Base-by-base conservation (phyloP, 2,888 invertebrate species). In the Timandra comae region DNA sequence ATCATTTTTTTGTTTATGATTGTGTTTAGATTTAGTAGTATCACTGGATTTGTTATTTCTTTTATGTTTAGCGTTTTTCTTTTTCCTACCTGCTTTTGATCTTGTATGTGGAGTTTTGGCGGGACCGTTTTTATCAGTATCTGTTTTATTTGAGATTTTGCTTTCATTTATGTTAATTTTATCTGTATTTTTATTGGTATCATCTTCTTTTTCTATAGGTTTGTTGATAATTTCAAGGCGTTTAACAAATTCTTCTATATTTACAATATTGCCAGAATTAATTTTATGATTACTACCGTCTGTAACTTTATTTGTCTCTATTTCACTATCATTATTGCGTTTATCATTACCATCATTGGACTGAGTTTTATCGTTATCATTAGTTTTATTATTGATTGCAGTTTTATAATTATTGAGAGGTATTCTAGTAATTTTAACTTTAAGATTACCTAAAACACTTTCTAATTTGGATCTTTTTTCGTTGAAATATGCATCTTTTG, bases 391-490 rank as follows among this genome's bases (percentile, higher is more conserved):
- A 7, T 11, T 6, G 12, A 3, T 30, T 9, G 21, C 27, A 12
- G 13, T 22, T 7, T 11, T 6, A 12, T 6, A 30, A 10, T 19
- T 11, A 3, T 34, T 32, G 3, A 42, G 30, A 10, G 78, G 78
- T 37, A 78, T 75, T 1, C 63, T 53, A 29, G 74, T 68, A 38
- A 59, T 70, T 44, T 75, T 72, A 9, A 78, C 50, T 35, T 68
- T 77, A 7, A 81, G 63, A 35, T 53, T 63, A 5, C 60, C 60
- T 27, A 70, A 35, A 3, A 70, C 32, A 12, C 42, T 49, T 56
- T 82, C 81, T 19, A 84, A 37, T 47, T 80, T 81, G 0, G 38
- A 60, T 6, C 67, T 56, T 40, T 76, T 79, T 5, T 61, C 59
- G n/a, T n/a, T n/a, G n/a, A n/a, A n/a, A n/a, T n/a, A n/a, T n/a